Conservation (phyloP, 2,113 vertebrate genomes). For the Holacanthus passer region DNA sequence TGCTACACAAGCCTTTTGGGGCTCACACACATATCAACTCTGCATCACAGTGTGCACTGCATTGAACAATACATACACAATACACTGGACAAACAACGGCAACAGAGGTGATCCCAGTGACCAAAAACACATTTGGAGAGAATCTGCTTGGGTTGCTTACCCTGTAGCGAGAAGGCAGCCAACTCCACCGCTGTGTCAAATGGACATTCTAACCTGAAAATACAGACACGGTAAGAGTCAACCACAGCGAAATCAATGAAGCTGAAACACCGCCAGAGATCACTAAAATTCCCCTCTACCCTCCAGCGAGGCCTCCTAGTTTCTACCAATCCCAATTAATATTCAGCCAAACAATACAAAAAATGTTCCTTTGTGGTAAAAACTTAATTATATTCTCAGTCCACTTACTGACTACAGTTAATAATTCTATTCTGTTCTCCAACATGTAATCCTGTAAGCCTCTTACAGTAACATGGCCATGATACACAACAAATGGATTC, state of each 20-base stretch:
- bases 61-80: not conserved
- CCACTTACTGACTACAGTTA: not conserved
- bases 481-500: slow-evolving; percentile 19
- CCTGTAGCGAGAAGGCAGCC: slow-evolving; percentile 94
- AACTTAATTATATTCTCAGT: not conserved
- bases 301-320: not conserved
- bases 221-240: slow-evolving; percentile 18
- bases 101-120: slow-evolving; percentile 8
- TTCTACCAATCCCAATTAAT: not conserved
- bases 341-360: not conserved
- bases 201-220: slow-evolving; percentile 92
- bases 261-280: not conserved
- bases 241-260: not conserved
- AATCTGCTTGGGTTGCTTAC: slow-evolving; percentile 80
- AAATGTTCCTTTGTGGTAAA: not conserved
- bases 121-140: not conserved
- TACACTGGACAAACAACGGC: not conserved
- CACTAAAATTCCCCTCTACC: not conserved
- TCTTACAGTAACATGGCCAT: not conserved
- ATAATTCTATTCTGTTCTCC: not conserved
- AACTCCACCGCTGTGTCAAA: slow-evolving; percentile 94
- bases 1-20: not conserved
- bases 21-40: not conserved
- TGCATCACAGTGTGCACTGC: not conserved
- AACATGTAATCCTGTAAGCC: slow-evolving; percentile 24